Conservation (phyloP, 2,797 vertebrate species). For the Rhinophrynus dorsalis region DNA sequence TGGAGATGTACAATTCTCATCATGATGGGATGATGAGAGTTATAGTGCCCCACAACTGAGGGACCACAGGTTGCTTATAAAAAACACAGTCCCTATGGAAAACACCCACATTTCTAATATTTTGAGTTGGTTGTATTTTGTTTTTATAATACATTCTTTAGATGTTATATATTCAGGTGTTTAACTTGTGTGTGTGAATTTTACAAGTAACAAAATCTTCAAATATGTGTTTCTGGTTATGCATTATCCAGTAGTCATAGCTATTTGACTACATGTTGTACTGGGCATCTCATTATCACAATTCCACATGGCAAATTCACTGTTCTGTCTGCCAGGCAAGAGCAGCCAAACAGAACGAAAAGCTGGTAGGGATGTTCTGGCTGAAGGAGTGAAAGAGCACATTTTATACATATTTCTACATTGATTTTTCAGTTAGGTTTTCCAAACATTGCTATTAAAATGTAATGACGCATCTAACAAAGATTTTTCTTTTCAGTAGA, state of each 20-base stretch:
- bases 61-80: too few relatives aligned
- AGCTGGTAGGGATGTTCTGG: slow-evolving; percentile 31
- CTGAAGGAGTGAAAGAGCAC: slow-evolving; percentile 34
- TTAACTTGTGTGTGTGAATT: slow-evolving; percentile 45
- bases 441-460: slow-evolving; percentile 53
- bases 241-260: slow-evolving; percentile 49
- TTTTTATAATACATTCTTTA: too few relatives aligned
- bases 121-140: too few relatives aligned
- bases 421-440: slow-evolving; percentile 52
- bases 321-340: slow-evolving; percentile 31
- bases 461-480: slow-evolving; percentile 55
- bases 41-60: too few relatives aligned
- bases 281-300: slow-evolving; percentile 40
- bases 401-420: slow-evolving; percentile 40
- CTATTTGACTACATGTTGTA: slow-evolving; percentile 52
- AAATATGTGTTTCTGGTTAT: slow-evolving; percentile 52
- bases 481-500: slow-evolving; percentile 54
- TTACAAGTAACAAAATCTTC: slow-evolving; percentile 53
- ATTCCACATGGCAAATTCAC: slow-evolving; percentile 40
- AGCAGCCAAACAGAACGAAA: slow-evolving; percentile 43
- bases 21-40: too few relatives aligned
- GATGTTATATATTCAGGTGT: too few relatives aligned
- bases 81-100: too few relatives aligned
- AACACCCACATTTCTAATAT: too few relatives aligned
- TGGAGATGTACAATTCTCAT: too few relatives aligned